Conservation (phyloP, 2,888 invertebrate species). For the Chouioia cunea region DNA sequence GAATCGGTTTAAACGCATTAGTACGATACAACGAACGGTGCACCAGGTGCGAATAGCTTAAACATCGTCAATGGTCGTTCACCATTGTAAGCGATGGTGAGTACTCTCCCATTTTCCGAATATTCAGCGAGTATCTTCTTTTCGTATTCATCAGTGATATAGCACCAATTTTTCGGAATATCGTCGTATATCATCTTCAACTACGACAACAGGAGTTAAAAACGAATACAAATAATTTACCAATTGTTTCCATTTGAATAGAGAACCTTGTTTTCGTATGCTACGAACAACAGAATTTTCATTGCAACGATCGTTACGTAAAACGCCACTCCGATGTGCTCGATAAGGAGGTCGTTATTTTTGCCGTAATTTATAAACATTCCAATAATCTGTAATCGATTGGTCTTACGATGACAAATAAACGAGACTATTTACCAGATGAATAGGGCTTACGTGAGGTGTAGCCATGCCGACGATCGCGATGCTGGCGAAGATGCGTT, state of each 20-base stretch:
- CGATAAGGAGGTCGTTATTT: too few species aligned
- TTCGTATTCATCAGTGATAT: not conserved
- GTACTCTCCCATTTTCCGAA: constrained; percentile 7
- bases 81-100: constrained; percentile 6
- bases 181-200: not conserved
- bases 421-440: too few species aligned
- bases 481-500: too few species aligned
- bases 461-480: too few species aligned
- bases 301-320: not conserved
- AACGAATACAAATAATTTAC: not conserved
- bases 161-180: not conserved
- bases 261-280: not conserved
- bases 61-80: not conserved
- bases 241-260: not conserved
- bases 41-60: not conserved
- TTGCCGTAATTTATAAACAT: too few species aligned
- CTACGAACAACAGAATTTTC: not conserved
- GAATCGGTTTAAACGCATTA: not conserved
- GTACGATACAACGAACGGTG: not conserved
- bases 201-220: not conserved
- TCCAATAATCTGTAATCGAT: too few species aligned
- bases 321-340: too few species aligned
- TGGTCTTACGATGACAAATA: too few species aligned
- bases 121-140: not conserved
- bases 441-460: too few species aligned